Conservation (phyloP, 2,797 vertebrate genomes). For the Salmo trutta region DNA sequence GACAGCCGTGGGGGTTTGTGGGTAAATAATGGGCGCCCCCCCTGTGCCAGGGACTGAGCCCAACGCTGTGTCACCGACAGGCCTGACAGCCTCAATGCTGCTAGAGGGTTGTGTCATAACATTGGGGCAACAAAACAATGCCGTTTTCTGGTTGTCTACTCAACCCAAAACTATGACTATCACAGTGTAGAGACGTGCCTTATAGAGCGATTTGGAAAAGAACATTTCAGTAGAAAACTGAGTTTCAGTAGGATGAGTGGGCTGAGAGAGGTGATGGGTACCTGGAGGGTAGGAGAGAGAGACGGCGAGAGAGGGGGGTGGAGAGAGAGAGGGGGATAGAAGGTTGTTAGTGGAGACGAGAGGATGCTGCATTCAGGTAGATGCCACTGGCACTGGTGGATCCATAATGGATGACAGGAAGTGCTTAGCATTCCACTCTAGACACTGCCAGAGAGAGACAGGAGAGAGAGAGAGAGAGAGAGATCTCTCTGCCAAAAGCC, state of each 20-base stretch:
- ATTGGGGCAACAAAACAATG: conserved; percentile 55
- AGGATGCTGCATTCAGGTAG: conserved; percentile 47
- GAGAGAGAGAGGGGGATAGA: conserved; percentile 26
- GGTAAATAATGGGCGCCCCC: conserved; percentile 51
- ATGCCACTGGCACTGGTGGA: conserved; percentile 41
- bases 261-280: neutral
- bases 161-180: conserved; percentile 16
- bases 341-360: conserved; percentile 26
- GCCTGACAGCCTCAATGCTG: conserved; percentile 43
- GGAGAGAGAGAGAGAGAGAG: neutral
- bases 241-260: conserved; percentile 7
- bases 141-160: conserved; percentile 49
- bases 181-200: neutral
- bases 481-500: conserved; percentile 39
- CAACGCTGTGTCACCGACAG: conserved; percentile 53
- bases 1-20: conserved; percentile 58
- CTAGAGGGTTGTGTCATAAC: conserved; percentile 61
- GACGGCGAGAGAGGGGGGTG: conserved; percentile 15
- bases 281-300: conserved; percentile 3
- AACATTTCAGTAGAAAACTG: neutral
- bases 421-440: conserved; percentile 50
- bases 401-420: conserved; percentile 63
- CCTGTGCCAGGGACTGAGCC: conserved; percentile 47
- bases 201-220: neutral
- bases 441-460: conserved; percentile 1